Evolutionary conservation across 2,888 invertebrate genomes (phyloP).

Genomic region (Drosophila melanosoma): DNA sequence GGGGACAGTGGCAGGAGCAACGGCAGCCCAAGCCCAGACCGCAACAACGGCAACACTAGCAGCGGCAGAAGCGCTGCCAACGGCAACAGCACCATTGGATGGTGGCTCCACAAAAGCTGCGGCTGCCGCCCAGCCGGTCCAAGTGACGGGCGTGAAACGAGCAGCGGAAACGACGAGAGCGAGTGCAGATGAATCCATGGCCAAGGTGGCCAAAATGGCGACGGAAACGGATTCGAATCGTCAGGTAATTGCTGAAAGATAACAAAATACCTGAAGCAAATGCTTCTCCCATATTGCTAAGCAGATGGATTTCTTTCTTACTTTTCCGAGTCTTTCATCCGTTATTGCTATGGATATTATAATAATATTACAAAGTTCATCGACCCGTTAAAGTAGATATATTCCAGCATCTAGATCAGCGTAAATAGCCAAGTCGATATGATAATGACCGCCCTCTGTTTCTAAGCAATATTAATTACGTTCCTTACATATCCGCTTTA

Average conservation of each 20-base stretch:
- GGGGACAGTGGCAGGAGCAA: conserved; percentile 3
- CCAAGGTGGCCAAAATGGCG: conserved; percentile 94
- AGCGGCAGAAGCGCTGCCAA: conserved; percentile 10
- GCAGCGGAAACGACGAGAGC: conserved; percentile 93
- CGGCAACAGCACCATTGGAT: too few species aligned
- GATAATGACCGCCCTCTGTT: too few species aligned
- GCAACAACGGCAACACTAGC: conserved; percentile 56
- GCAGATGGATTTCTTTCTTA: too few species aligned
- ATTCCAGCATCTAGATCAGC: too few species aligned
- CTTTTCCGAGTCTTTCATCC: too few species aligned
- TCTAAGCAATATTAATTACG: too few species aligned
- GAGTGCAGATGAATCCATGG: conserved; percentile 92
- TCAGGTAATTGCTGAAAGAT: conserved; percentile 95
- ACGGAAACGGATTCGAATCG: conserved; percentile 97
- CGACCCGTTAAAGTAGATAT: too few species aligned
- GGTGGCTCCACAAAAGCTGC: conserved; percentile 23
- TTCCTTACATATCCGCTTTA: background rate
- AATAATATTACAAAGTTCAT: too few species aligned
- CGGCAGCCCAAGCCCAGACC: conserved; percentile 5
- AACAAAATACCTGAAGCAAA: conserved; percentile 67
- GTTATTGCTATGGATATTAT: background rate
- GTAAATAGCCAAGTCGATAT: too few species aligned
- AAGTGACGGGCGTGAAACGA: conserved; percentile 98
- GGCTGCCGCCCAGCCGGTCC: conserved; percentile 91
- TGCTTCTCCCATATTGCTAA: conserved; percentile 15